phyloP scores from a whole-genome alignment of 2,888 invertebrate species.

The Eucera pruinosa region DNA sequence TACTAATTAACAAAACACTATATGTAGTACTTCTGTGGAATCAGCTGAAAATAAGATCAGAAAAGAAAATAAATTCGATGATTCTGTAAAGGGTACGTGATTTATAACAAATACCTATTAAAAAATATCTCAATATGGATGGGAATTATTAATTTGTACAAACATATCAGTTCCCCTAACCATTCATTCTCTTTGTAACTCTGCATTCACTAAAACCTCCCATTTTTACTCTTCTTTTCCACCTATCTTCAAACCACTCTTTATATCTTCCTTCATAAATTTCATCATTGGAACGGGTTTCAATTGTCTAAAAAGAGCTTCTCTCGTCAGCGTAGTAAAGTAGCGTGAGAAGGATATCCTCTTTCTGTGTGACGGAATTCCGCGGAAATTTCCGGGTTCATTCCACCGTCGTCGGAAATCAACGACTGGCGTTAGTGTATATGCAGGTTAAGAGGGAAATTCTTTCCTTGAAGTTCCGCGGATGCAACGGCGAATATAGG shows the following conservation, averaged over 20 bases:
- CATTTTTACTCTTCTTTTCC: background rate
- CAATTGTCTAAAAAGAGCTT: constrained; percentile 13
- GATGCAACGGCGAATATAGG: constrained; percentile 68
- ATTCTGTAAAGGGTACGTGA: too few relatives aligned
- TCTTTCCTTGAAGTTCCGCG: constrained; percentile 49
- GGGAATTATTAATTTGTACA: too few relatives aligned
- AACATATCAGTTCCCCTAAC: too few relatives aligned
- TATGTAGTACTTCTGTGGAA: too few relatives aligned
- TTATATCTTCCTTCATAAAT: constrained; percentile 3
- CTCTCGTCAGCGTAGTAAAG: background rate
- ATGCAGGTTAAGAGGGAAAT: constrained; percentile 48
- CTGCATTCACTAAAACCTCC: background rate
- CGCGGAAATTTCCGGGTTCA: constrained; percentile 13
- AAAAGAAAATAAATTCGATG: too few relatives aligned
- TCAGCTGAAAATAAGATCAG: too few relatives aligned
- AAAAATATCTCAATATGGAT: too few relatives aligned
- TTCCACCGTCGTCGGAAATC: constrained; percentile 29
- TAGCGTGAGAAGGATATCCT: background rate
- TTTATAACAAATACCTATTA: too few relatives aligned
- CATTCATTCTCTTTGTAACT: too few relatives aligned
- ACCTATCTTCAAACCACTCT: too few relatives aligned
- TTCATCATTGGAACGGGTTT: constrained; percentile 7
- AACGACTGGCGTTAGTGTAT: constrained; percentile 22
- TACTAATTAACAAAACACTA: too few relatives aligned
- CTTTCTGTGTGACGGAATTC: constrained; percentile 2